phyloP scores from a whole-genome alignment of 92 coral and sea anemone genomes.

The Epizoanthus scotinus region DNA sequence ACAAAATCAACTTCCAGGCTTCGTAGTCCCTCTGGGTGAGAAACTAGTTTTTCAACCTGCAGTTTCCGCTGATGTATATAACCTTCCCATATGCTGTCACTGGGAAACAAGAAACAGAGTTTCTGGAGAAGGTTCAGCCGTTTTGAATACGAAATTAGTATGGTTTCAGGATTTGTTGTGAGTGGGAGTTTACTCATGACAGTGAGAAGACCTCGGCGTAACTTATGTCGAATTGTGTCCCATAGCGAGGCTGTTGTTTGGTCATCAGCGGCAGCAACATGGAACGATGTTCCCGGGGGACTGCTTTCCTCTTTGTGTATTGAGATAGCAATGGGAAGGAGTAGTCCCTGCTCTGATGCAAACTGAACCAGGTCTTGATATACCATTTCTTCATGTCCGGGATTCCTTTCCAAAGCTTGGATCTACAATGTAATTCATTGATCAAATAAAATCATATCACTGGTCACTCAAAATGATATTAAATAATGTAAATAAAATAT shows the following conservation, averaged over 20 bases:
- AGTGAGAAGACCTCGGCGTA: slow-evolving; percentile 62
- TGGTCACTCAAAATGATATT: too few relatives aligned
- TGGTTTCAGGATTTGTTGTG: slow-evolving; percentile 30
- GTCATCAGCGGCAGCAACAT: slow-evolving; percentile 43
- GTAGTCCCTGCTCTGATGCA: slow-evolving; percentile 80
- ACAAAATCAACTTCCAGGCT: slow-evolving; percentile 53
- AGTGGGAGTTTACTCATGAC: slow-evolving; percentile 56
- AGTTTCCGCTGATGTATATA: slow-evolving; percentile 62
- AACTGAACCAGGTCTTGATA: slow-evolving; percentile 81
- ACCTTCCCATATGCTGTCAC: slow-evolving; percentile 65
- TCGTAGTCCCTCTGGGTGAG: slow-evolving; percentile 50
- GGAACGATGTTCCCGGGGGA: slow-evolving; percentile 41
- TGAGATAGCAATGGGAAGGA: slow-evolving; percentile 59
- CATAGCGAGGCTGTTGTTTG: slow-evolving; percentile 65
- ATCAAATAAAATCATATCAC: too few relatives aligned
- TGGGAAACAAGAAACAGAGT: slow-evolving; percentile 71
- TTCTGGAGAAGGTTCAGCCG: slow-evolving; percentile 60
- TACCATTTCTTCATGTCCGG: slow-evolving; percentile 81
- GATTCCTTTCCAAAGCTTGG: slow-evolving; percentile 85
- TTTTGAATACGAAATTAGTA: slow-evolving; percentile 25
- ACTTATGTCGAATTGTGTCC: slow-evolving; percentile 66
- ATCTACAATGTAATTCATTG: slow-evolving; percentile 58
- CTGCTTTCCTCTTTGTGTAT: slow-evolving; percentile 21
- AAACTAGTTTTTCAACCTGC: slow-evolving; percentile 59
- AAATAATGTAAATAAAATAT: too few relatives aligned